Evolutionary conservation across 2,888 invertebrate genomes (phyloP).

Genomic region (Protula sp.): DNA sequence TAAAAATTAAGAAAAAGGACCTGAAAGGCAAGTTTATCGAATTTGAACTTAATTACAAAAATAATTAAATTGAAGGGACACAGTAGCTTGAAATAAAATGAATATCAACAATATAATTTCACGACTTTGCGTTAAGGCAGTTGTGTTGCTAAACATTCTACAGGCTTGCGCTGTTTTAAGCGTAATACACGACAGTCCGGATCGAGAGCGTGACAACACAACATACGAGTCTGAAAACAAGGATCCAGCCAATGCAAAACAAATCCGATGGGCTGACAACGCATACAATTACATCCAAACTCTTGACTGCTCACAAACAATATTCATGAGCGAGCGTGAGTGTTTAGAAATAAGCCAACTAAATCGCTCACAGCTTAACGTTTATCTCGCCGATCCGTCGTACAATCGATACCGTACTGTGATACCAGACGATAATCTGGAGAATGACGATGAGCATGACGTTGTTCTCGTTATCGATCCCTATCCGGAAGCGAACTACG

Average conservation of each 20-base stretch:
- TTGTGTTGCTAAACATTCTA: too few relatives aligned
- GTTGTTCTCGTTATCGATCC: conserved; percentile 56
- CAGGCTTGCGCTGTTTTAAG: too few relatives aligned
- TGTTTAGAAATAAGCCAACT: conserved; percentile 35
- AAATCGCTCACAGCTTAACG: conserved; percentile 31
- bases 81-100: too few relatives aligned
- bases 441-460: conserved; percentile 48
- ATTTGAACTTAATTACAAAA: too few relatives aligned
- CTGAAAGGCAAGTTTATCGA: too few relatives aligned
- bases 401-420: conserved; percentile 36
- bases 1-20: too few relatives aligned
- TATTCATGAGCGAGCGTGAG: conserved; percentile 44
- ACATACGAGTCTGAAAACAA: conserved; percentile 1
- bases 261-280: conserved; percentile 41
- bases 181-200: not conserved
- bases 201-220: conserved; percentile 1
- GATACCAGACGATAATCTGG: conserved; percentile 50
- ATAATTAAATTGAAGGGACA: too few relatives aligned
- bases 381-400: conserved; percentile 41
- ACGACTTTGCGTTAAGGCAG: too few relatives aligned
- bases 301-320: conserved; percentile 39
- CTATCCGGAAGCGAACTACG: conserved; percentile 56
- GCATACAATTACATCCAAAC: conserved; percentile 36
- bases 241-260: conserved; percentile 17
- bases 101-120: too few relatives aligned